Percentiles rank a stretch among this genome's conserved stretches.
These are phyloP conservation scores for Streblospio benedicti DNA, from an alignment of 1,140 invertebrate species.

Conservation along the genomic window DNA sequence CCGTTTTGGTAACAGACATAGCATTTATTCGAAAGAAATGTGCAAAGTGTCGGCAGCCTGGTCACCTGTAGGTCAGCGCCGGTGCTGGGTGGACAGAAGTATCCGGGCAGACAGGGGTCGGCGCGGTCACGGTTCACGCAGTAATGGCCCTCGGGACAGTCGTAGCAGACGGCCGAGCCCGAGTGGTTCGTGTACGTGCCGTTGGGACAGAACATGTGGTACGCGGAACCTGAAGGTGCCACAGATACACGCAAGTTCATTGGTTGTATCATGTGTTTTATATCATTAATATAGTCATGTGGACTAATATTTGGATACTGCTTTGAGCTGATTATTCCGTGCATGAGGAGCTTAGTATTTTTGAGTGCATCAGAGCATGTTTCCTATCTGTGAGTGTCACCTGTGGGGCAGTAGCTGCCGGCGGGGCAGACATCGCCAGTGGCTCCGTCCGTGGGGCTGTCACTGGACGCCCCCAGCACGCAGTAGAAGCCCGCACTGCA, in stretches of 20 bases:
- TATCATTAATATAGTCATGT: no score
- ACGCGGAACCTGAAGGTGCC: slow-evolving; percentile 29
- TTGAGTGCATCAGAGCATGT: no score
- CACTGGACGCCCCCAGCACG: slow-evolving; percentile 23
- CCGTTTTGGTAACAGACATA: no score
- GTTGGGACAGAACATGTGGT: slow-evolving; percentile 36
- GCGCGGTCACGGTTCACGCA: slow-evolving; percentile 36
- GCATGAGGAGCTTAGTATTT: no score
- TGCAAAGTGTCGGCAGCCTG: slow-evolving; percentile 37
- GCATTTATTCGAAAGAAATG: no score
- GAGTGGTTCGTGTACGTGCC: slow-evolving; percentile 41
- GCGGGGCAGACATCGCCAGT: slow-evolving; percentile 39
- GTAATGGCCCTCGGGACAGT: slow-evolving; percentile 40
- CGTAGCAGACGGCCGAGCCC: slow-evolving; percentile 33
- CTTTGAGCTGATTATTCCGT: no score
- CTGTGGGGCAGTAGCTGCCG: slow-evolving; percentile 35
- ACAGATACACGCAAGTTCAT: no score
- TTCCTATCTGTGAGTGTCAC: slow-evolving; percentile 29
- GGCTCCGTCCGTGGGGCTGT: slow-evolving; percentile 30
- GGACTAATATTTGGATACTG: no score
- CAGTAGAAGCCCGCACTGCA: slow-evolving; percentile 40
- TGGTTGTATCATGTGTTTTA: no score
- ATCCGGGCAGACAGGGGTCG: slow-evolving; percentile 33
- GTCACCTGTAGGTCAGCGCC: slow-evolving; percentile 34
- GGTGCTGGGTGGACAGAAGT: slow-evolving; percentile 36